These are phyloP conservation scores for Coreius guichenoti DNA, from an alignment of 2,797 vertebrate species.

Conservation along the genomic window DNA sequence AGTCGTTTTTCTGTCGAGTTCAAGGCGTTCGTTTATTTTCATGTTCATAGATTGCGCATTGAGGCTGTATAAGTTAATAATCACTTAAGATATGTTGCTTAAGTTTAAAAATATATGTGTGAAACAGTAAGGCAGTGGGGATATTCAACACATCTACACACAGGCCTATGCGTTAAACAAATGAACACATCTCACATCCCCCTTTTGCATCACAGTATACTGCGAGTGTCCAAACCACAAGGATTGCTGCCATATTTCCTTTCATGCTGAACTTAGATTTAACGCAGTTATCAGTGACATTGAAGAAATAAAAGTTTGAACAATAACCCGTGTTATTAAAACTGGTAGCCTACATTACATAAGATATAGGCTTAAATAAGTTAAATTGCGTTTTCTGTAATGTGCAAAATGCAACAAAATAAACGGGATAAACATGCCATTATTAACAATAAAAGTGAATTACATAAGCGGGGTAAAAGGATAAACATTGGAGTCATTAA, in stretches of 20 bases:
- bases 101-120: background rate
- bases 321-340: background rate
- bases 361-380: background rate
- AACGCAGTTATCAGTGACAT: background rate
- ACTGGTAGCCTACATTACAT: background rate
- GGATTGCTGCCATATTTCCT: background rate
- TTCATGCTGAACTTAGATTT: background rate
- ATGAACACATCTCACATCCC: background rate
- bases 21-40: constrained; percentile 49
- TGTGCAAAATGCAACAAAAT: background rate
- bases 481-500: background rate
- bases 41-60: constrained; percentile 27
- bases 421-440: background rate
- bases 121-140: background rate
- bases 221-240: background rate
- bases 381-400: background rate
- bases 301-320: background rate
- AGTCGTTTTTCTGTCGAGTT: constrained; percentile 62
- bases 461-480: background rate
- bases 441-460: background rate
- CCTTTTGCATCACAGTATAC: background rate
- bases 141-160: background rate
- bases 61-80: background rate
- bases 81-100: background rate
- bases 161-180: background rate